Evolutionary conservation across 2,797 vertebrate species (phyloP).

Genomic region (Anas capensis): DNA sequence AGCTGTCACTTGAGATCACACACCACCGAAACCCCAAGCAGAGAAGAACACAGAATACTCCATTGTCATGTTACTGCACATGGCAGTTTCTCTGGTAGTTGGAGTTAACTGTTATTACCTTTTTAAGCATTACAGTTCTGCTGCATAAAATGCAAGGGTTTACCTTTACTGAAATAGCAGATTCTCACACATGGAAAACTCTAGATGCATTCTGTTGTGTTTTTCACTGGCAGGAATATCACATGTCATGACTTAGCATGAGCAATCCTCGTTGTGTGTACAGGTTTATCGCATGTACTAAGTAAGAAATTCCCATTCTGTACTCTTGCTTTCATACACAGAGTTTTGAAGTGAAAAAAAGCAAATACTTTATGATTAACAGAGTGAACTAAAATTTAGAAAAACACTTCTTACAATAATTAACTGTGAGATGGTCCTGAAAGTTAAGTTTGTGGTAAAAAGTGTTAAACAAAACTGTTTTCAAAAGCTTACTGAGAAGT

Average conservation of each 20-base stretch:
- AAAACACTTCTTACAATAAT: neutral
- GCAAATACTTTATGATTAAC: neutral
- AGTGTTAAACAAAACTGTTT: slow-evolving; percentile 36
- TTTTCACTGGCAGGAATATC: neutral
- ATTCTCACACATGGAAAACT: neutral
- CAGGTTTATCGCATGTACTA: neutral
- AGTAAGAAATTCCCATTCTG: neutral
- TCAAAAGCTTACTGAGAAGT: slow-evolving; percentile 1
- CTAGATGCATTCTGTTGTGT: neutral
- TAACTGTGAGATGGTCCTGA: slow-evolving; percentile 7
- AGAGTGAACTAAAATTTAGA: neutral
- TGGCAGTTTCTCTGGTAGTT: neutral
- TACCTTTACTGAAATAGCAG: neutral
- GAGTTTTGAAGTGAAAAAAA: neutral
- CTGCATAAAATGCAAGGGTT: neutral
- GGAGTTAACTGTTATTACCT: neutral
- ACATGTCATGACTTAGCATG: neutral
- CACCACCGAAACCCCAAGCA: fast-evolving
- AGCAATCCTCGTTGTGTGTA: neutral
- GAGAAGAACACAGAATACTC: neutral
- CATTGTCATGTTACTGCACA: neutral
- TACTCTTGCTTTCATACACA: neutral
- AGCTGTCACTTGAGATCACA: neutral
- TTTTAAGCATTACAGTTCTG: neutral
- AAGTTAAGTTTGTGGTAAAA: slow-evolving; percentile 13